phyloP scores from a whole-genome alignment of 2,113 vertebrate species.

The Ursus arctos region DNA sequence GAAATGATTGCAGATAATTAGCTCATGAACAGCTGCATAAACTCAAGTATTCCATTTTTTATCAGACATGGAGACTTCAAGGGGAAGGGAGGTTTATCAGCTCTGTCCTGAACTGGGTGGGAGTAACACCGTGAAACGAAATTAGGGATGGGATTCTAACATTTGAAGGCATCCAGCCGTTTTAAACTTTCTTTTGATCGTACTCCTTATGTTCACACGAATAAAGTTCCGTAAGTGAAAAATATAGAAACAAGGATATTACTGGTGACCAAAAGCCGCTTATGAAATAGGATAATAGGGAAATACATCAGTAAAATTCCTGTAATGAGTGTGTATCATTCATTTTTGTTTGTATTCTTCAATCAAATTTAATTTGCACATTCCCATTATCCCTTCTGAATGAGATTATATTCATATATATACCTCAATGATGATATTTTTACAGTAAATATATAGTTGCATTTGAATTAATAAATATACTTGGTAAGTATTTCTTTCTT shows the following conservation, averaged over 20 bases:
- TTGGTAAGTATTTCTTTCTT: not conserved
- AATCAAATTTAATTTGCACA: not conserved
- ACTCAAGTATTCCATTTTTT: conserved; percentile 72
- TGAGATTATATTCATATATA: not conserved
- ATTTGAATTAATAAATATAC: not conserved
- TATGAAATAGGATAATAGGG: not conserved
- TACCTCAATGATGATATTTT: not conserved
- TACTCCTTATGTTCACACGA: not conserved
- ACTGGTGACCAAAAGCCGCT: not conserved
- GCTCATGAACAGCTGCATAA: conserved; percentile 77
- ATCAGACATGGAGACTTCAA: conserved; percentile 69
- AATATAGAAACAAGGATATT: not conserved
- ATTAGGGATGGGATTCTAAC: not conserved
- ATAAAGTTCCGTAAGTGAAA: not conserved
- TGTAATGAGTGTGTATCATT: not conserved
- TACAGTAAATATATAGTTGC: not conserved
- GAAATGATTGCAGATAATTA: conserved; percentile 80
- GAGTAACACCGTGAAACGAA: not conserved
- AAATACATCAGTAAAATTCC: not conserved
- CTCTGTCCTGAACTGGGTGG: conserved; percentile 42
- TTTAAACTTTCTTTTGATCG: not conserved
- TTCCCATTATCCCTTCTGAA: not conserved
- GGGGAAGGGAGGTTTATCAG: conserved; percentile 53
- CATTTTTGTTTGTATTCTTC: not conserved
- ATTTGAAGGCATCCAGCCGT: not conserved